Evolutionary conservation across 2,888 invertebrate genomes (phyloP), one percentile per base, ranked within the genome.

Genomic region (Lasioglossum figueresi): DNA sequence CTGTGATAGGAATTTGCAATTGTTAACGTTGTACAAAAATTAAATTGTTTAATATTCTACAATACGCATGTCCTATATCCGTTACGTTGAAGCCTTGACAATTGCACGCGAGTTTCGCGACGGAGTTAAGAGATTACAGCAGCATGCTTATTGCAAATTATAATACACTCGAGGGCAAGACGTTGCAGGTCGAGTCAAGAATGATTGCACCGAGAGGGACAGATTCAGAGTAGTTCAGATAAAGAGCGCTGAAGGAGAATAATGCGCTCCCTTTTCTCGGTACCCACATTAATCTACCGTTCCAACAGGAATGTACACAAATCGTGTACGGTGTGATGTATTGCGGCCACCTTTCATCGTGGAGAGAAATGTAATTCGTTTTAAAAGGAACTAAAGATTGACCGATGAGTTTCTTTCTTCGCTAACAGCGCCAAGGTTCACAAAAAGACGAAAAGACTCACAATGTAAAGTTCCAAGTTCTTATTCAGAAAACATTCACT

Each of bases 341-440:
- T 79, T 59, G 82, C 79, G 82, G 77, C 68, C 72, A 70, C 68
- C 74, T 48, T 70, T 79, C 73, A 79, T 79, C 74, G 45, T 12
- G 68, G 56, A 59, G 37, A 66, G 74, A 48, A 79, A 82, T 37
- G 73, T 27, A 79, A 79, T 82, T 79, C 68, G 34, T 59, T 79
- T 48, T 56, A 68, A 43, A n/a, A 59, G 37, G 43, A 59, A 45
- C 23, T 45, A 56, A 59, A 70, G 27, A 52, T 43, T 63, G 34
- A 73, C 37, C 16, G 73, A 79, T 34, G 37, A 63, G 45, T 59
- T 70, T 14, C 79, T 71, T 59, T 40, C 34, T 70, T 71, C 19
- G n/a, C 59, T 43, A 40, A 1, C 23, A 23, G 12, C 12, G 40
- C 34, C 40, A 37, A n/a, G n/a, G 31, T 31, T 31, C 63, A 31